A percentile compares a stretch with the other conserved stretches of the same genome.
Evolutionary conservation across 1,140 invertebrate genomes (phyloP).

Genomic region (Helicoverpa armigera): DNA sequence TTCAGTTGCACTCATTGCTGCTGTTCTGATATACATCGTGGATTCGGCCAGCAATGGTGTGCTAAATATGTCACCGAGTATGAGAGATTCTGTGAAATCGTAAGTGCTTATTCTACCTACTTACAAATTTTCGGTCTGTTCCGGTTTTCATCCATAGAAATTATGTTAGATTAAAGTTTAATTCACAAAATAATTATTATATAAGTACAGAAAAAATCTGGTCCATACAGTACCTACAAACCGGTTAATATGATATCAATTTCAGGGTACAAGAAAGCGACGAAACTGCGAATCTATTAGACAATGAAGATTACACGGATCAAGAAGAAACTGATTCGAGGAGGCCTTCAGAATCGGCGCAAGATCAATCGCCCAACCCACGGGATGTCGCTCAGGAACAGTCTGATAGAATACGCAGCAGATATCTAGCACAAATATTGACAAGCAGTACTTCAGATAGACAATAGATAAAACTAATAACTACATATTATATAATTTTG

Average conservation of each 20-base stretch:
- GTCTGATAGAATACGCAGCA: slow-evolving; percentile 77
- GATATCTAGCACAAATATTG: slow-evolving; percentile 81
- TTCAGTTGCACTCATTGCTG: slow-evolving; percentile 92
- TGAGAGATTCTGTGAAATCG: slow-evolving; percentile 85
- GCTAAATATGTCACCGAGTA: slow-evolving; percentile 92
- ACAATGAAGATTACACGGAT: slow-evolving; percentile 70
- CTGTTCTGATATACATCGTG: slow-evolving; percentile 91
- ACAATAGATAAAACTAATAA: slow-evolving; percentile 57
- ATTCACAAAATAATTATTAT: too few species aligned
- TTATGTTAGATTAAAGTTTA: too few species aligned
- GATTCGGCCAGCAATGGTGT: slow-evolving; percentile 90
- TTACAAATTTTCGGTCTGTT: not conserved
- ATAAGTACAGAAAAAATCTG: too few species aligned
- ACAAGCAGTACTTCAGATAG: slow-evolving; percentile 76
- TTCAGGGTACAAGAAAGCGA: slow-evolving; percentile 52
- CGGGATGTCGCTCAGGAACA: slow-evolving; percentile 65
- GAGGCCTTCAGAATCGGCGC: slow-evolving; percentile 23
- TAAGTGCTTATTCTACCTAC: slow-evolving; percentile 60
- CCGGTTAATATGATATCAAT: not conserved
- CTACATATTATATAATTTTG: not conserved
- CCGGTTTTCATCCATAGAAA: too few species aligned
- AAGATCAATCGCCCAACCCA: slow-evolving; percentile 43
- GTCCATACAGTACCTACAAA: too few species aligned
- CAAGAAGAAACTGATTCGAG: slow-evolving; percentile 72
- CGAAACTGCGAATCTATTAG: slow-evolving; percentile 77